A percentile compares a stretch with the other conserved stretches of the same genome.
Conservation (phyloP, 2,113 vertebrate genomes). For the Panthera uncia region DNA sequence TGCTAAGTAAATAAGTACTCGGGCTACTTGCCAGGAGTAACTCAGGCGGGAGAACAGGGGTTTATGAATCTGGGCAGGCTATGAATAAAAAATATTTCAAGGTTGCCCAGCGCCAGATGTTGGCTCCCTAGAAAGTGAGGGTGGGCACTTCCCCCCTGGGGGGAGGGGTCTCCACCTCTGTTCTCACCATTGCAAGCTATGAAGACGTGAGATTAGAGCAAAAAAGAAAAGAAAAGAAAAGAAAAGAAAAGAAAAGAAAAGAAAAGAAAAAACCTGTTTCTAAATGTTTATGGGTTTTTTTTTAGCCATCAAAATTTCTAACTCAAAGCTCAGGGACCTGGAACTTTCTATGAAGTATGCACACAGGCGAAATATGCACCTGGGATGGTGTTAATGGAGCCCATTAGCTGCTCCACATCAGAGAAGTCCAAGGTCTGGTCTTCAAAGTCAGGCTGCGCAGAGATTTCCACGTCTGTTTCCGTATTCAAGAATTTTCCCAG, state of each 20-base stretch:
- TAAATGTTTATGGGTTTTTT: background rate
- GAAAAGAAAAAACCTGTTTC: background rate
- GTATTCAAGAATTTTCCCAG: slow-evolving; percentile 90
- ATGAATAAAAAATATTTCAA: background rate
- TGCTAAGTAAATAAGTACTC: background rate
- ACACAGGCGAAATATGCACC: slow-evolving; percentile 78
- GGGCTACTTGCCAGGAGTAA: background rate
- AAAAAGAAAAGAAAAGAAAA: background rate
- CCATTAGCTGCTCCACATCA: slow-evolving; percentile 93
- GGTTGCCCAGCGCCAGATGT: background rate
- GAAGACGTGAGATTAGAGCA: background rate
- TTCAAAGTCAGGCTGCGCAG: slow-evolving; percentile 87
- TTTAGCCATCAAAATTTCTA: background rate
- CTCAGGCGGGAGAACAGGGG: background rate
- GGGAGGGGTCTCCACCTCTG: background rate
- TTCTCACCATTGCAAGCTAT: background rate
- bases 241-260: background rate
- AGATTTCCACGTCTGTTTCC: slow-evolving; percentile 87
- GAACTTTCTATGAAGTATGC: background rate
- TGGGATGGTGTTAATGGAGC: slow-evolving; percentile 91
- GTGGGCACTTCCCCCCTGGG: background rate
- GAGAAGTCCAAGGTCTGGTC: slow-evolving; percentile 89
- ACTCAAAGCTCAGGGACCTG: background rate
- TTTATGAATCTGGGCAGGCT: background rate
- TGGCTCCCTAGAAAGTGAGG: background rate